Conservation (phyloP, 2,888 invertebrate species). For the Apodemia mormo region DNA sequence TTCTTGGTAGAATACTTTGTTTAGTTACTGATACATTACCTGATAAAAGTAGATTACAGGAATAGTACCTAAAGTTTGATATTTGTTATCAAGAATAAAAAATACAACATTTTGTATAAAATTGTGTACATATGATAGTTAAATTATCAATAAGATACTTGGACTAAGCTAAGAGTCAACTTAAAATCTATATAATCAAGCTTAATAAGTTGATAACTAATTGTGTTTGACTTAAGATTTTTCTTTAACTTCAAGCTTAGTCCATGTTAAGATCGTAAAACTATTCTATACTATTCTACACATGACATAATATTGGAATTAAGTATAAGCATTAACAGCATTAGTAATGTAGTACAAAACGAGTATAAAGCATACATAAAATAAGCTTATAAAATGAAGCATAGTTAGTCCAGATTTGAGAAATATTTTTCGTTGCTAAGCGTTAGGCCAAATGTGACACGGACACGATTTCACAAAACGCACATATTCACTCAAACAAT, state of each 20-base stretch:
- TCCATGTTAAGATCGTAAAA: not conserved
- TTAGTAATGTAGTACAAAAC: conserved; percentile 25
- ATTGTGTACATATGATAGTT: no score
- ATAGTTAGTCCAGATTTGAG: conserved; percentile 82
- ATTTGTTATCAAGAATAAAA: no score
- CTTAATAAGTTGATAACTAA: no score
- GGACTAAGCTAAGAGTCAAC: not conserved
- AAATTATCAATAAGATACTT: not conserved
- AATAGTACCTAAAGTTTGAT: no score
- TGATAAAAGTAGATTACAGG: no score
- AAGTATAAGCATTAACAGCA: conserved; percentile 20
- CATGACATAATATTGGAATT: conserved; percentile 9
- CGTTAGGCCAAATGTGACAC: conserved; percentile 78
- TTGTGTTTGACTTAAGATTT: not conserved
- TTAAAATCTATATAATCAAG: no score
- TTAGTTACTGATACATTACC: no score
- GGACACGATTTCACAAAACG: conserved; percentile 73
- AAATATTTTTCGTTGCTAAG: conserved; percentile 76
- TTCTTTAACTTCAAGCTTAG: not conserved
- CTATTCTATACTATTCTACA: not conserved
- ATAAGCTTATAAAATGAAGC: conserved; percentile 54
- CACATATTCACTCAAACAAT: conserved; percentile 73
- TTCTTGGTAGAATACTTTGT: no score
- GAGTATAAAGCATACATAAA: conserved; percentile 33
- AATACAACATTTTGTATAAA: no score